Evolutionary conservation across 1,140 invertebrate genomes (phyloP).

Genomic region (Wasmannia auropunctata): DNA sequence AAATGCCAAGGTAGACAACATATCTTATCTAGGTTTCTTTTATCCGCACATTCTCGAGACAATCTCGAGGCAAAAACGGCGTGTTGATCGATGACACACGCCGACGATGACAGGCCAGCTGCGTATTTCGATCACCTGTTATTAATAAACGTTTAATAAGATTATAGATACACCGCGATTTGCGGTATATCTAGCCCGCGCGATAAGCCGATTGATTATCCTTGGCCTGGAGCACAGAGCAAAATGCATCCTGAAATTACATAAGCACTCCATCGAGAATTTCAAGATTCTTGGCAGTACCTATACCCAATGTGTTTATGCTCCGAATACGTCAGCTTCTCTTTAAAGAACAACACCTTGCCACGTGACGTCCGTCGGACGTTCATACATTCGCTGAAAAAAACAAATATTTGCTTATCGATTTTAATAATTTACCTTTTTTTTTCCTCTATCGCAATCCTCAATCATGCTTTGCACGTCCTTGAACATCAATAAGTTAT

Average conservation of each 20-base stretch:
- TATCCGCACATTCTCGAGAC: background rate
- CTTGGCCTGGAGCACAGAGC: background rate
- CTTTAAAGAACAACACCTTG: conserved; percentile 18
- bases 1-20: conserved; percentile 46
- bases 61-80: background rate
- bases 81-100: background rate
- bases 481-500: background rate
- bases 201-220: conserved; percentile 23
- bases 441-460: background rate
- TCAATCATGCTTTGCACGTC: background rate
- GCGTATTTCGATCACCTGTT: background rate
- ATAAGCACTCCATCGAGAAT: conserved; percentile 20
- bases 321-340: conserved; percentile 23
- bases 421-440: background rate
- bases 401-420: background rate
- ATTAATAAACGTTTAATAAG: conserved; percentile 2
- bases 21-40: background rate
- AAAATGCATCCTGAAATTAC: conserved; percentile 17
- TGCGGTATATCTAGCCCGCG: background rate
- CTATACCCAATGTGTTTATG: conserved; percentile 32
- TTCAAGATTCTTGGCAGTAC: conserved; percentile 46
- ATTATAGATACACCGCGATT: background rate
- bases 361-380: background rate
- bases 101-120: background rate
- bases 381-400: background rate